These are phyloP conservation scores for Lepidurus packardi DNA, from an alignment of 1,140 invertebrate species.

Conservation along the genomic window DNA sequence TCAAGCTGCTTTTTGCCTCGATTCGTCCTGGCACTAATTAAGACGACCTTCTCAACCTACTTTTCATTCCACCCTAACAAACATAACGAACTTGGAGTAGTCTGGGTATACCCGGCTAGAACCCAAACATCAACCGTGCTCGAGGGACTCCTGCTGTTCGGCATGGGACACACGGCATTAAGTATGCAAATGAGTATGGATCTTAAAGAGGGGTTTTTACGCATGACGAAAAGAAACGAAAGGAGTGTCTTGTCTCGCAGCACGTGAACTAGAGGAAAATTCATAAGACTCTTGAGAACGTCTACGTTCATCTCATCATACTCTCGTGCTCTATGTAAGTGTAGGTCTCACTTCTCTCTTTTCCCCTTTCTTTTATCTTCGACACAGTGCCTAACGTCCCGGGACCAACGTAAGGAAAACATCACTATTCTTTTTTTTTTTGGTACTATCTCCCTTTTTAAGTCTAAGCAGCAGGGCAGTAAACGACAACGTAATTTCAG, in stretches of 20 bases:
- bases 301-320: not conserved
- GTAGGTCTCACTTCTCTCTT: not conserved
- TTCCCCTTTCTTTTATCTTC: not conserved
- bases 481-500: no score
- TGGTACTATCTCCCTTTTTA: no score
- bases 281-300: not conserved
- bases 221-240: not conserved
- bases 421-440: not conserved
- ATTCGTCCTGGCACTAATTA: not conserved
- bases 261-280: not conserved
- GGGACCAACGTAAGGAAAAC: not conserved
- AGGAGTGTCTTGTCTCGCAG: not conserved
- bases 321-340: not conserved
- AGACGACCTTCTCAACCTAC: not conserved
- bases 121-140: not conserved
- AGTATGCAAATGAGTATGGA: conserved; percentile 8
- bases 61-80: not conserved
- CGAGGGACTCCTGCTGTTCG: conserved; percentile 7
- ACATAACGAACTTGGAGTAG: not conserved
- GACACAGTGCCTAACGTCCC: not conserved
- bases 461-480: no score
- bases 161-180: conserved; percentile 6
- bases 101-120: not conserved
- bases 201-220: not conserved
- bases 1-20: not conserved